These are phyloP conservation scores for Tenebrio molitor DNA, from an alignment of 1,140 invertebrate genomes.

Conservation along the genomic window DNA sequence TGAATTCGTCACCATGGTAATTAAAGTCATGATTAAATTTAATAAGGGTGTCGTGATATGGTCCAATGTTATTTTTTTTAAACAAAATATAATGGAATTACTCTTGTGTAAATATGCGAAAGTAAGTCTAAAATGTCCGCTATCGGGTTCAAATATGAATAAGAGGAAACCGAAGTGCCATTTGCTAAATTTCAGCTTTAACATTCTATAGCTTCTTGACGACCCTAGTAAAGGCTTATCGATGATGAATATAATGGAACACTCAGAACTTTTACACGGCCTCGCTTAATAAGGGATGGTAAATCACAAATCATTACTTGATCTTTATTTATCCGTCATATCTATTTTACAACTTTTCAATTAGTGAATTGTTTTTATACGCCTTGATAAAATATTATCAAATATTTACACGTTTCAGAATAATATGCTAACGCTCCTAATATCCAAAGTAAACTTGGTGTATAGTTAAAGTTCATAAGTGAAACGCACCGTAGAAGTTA, in stretches of 20 bases:
- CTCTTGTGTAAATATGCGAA: background rate
- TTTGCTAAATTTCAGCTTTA: slow-evolving; percentile 33
- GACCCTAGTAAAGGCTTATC: slow-evolving; percentile 39
- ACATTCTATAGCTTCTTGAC: slow-evolving; percentile 30
- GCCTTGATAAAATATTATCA: background rate
- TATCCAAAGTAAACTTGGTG: slow-evolving; percentile 39
- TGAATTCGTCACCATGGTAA: too few species aligned
- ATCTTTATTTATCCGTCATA: background rate
- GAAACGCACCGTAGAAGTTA: slow-evolving; percentile 45
- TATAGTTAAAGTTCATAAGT: slow-evolving; percentile 46
- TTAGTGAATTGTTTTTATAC: slow-evolving; percentile 10
- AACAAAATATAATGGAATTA: too few species aligned
- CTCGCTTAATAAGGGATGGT: slow-evolving; percentile 23
- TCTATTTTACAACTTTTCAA: background rate
- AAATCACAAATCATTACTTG: slow-evolving; percentile 30
- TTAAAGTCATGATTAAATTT: too few species aligned
- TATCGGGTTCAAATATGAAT: slow-evolving; percentile 10
- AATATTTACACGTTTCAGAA: slow-evolving; percentile 13
- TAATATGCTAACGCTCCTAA: slow-evolving; percentile 27
- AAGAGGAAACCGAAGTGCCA: slow-evolving; percentile 15
- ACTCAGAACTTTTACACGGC: slow-evolving; percentile 24
- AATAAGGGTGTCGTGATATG: too few species aligned
- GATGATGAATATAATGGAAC: slow-evolving; percentile 44
- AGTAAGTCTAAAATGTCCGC: background rate
- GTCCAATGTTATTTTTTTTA: too few species aligned